phyloP scores from a whole-genome alignment of 2,888 invertebrate species.

The Neelides folsomi region DNA sequence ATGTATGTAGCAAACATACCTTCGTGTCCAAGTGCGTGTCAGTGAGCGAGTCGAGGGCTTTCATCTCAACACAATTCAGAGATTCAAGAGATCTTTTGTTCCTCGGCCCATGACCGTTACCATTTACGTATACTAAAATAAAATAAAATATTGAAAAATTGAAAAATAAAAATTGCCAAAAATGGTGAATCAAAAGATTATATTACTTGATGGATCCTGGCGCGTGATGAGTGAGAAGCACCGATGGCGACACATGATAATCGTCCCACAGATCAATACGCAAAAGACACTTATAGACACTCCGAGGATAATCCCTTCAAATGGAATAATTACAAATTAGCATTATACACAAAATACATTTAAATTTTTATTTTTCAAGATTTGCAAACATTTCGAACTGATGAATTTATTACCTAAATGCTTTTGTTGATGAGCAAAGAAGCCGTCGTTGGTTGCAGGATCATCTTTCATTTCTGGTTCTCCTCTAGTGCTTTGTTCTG shows the following conservation, averaged over 20 bases:
- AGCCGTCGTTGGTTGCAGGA: too few relatives aligned
- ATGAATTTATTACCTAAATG: too few relatives aligned
- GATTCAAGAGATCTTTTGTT: constrained; percentile 25
- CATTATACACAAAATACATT: too few relatives aligned
- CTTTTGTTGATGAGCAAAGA: too few relatives aligned
- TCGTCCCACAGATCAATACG: constrained; percentile 5
- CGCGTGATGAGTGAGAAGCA: constrained; percentile 3
- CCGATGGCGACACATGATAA: not conserved
- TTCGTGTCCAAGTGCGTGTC: constrained; percentile 28
- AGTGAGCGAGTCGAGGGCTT: constrained; percentile 17
- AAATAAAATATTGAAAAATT: too few relatives aligned
- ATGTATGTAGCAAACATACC: constrained; percentile 6
- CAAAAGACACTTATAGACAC: not conserved
- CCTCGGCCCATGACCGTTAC: constrained; percentile 25
- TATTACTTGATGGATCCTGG: too few relatives aligned
- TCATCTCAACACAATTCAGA: constrained; percentile 29
- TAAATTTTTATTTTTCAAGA: too few relatives aligned
- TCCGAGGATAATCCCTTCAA: constrained; percentile 3
- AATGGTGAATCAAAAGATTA: too few relatives aligned
- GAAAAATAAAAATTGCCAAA: too few relatives aligned
- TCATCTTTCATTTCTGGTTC: too few relatives aligned
- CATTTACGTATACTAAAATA: constrained; percentile 17
- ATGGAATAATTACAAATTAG: not conserved
- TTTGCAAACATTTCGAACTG: too few relatives aligned
- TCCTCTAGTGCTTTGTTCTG: too few relatives aligned